Evolutionary conservation across 2,797 vertebrate species (phyloP), one percentile per base, ranked within the genome.

Genomic region (Cyprinella venusta): DNA sequence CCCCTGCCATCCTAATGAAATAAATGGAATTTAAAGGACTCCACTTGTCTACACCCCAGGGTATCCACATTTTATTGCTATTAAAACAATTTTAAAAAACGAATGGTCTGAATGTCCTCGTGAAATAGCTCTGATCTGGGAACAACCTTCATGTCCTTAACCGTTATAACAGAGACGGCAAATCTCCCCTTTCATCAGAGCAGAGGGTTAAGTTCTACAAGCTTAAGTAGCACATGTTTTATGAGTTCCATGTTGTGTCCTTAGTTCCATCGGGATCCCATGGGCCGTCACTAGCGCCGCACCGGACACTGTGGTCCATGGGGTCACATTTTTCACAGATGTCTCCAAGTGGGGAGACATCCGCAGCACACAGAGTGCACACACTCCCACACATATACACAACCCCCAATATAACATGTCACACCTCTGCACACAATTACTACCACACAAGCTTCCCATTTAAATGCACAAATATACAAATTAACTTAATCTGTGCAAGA

Each of bases 301-400:
- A 75, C 65, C 82, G 86, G 86, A 83, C 64, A 54, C 42, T 64
- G 77, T 30, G 75, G 85, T 87, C 87, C 85, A 90, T 74, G 40
- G 90, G 91, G 91, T 91, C 92, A 92, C 76, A 88, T 12, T 86
- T 90, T 90, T 92, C 90, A 91, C 88, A 89, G 85, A 88, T 79
- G 76, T 76, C 69, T 76, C 81, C n/a, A 71, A 67, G 40, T 19
- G 82, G 79, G 86, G 81, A 64, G 54, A 86, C 52, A 84, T 89
- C 89, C 85, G 82, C 69, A 84, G 84, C 82, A 78, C 80, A 86
- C 67, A 74, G 82, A 79, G 82, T 83, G 84, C 54, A 85, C 19
- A 65, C 68, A 64, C 69, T 38, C 42, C 15, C 45, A 82, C 79
- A 86, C 81, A 81, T 52, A 70, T 64, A 65, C 36, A 83, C n/a